These are phyloP conservation scores for Triops cancriformis DNA, from an alignment of 1,140 invertebrate species.

Conservation along the genomic window DNA sequence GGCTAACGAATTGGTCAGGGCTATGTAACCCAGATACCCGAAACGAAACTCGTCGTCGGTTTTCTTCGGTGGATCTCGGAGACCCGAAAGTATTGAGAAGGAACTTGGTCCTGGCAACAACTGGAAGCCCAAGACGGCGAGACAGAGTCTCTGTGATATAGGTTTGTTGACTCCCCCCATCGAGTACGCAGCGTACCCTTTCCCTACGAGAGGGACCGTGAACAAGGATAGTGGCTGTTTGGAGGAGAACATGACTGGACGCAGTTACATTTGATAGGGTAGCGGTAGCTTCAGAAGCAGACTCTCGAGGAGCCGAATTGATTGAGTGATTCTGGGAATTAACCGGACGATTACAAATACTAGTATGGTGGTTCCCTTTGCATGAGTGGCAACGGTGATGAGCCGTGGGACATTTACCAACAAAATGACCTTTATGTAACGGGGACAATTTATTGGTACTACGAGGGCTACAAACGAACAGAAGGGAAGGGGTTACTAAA, in stretches of 20 bases:
- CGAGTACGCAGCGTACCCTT: constrained; percentile 18
- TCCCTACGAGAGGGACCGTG: background rate
- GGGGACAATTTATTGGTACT: too few relatives aligned
- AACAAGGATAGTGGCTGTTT: background rate
- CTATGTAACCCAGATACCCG: background rate
- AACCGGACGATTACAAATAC: background rate
- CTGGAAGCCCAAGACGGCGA: background rate
- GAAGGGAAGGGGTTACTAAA: too few relatives aligned
- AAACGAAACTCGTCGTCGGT: background rate
- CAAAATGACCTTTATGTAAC: background rate
- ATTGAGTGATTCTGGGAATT: background rate
- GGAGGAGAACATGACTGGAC: background rate
- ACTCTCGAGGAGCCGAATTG: background rate
- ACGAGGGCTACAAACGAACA: too few relatives aligned
- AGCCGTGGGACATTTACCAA: background rate
- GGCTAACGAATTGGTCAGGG: background rate
- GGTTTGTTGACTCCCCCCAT: constrained; percentile 18
- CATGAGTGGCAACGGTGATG: background rate
- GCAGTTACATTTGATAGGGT: background rate
- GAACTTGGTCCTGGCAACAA: background rate
- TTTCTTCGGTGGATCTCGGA: background rate
- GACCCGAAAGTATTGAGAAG: background rate
- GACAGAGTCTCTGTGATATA: background rate
- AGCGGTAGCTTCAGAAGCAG: background rate
- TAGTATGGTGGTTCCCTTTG: background rate